phyloP scores from a whole-genome alignment of 1,140 invertebrate species.

The Samia ricini region DNA sequence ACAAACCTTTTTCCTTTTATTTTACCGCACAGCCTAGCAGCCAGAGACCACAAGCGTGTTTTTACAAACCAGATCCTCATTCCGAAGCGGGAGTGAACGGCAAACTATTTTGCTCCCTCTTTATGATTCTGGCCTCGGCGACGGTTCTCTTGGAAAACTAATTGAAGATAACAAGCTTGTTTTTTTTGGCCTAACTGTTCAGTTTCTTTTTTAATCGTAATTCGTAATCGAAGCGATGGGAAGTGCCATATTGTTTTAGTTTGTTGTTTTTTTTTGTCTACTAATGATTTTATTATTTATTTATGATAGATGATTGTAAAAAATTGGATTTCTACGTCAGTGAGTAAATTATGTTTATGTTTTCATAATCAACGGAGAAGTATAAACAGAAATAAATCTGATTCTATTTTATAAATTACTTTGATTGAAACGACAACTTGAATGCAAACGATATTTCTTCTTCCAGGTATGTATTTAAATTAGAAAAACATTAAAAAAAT shows the following conservation, averaged over 20 bases:
- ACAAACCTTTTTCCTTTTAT: constrained; percentile 49
- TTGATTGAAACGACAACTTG: no score
- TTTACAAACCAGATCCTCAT: constrained; percentile 55
- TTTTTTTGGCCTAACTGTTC: constrained; percentile 46
- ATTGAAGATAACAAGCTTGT: constrained; percentile 65
- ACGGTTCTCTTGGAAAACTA: constrained; percentile 55
- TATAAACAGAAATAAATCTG: no score
- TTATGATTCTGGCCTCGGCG: constrained; percentile 47
- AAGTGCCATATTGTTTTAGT: constrained; percentile 47
- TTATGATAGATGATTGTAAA: background rate
- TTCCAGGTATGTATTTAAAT: no score
- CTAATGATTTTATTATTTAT: no score
- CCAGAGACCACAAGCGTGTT: constrained; percentile 41
- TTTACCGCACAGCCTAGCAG: constrained; percentile 13
- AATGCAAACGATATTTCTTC: no score
- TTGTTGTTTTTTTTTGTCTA: constrained; percentile 15
- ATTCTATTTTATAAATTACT: no score
- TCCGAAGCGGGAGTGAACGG: constrained; percentile 21
- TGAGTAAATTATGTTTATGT: background rate
- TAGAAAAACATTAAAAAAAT: no score
- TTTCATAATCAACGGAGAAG: no score
- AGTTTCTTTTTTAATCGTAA: constrained; percentile 46
- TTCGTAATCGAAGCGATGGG: constrained; percentile 20
- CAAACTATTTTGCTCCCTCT: constrained; percentile 46
- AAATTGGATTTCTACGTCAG: background rate